A percentile compares a stretch with the other conserved stretches of the same genome.
phyloP scores from a whole-genome alignment of 1,140 invertebrate species.

The Bombus fervidus region DNA sequence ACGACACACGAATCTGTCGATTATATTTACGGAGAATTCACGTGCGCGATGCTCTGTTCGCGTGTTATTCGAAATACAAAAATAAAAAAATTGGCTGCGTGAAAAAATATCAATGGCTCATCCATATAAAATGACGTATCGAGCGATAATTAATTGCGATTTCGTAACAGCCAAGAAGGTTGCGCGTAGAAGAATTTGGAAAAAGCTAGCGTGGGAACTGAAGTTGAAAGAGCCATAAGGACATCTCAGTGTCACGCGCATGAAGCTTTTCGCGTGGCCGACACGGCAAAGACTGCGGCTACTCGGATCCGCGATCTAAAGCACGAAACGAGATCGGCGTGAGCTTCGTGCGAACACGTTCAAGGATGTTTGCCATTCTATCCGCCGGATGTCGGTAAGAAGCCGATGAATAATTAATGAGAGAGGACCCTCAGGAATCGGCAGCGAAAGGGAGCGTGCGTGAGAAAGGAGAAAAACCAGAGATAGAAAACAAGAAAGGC shows the following conservation, averaged over 20 bases:
- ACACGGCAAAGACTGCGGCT: background rate
- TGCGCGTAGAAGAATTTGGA: background rate
- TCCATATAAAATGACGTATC: too few species aligned
- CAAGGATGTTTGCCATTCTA: slow-evolving; percentile 42
- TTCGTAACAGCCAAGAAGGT: background rate
- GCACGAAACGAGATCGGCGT: slow-evolving; percentile 37
- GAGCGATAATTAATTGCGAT: too few species aligned
- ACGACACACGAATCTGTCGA: too few species aligned
- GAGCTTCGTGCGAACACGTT: slow-evolving; percentile 50
- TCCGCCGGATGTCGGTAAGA: slow-evolving; percentile 45
- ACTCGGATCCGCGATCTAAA: slow-evolving; percentile 20
- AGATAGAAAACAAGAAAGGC: slow-evolving; percentile 13
- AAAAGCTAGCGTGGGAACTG: slow-evolving; percentile 8
- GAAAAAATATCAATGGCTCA: too few species aligned
- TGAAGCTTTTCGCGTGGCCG: background rate
- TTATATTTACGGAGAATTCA: background rate
- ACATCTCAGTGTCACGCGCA: background rate
- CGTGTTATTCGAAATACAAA: background rate
- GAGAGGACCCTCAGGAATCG: slow-evolving; percentile 30
- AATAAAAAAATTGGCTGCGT: too few species aligned
- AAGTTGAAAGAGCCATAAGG: slow-evolving; percentile 29
- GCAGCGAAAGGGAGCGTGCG: slow-evolving; percentile 11
- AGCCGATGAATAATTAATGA: slow-evolving; percentile 66
- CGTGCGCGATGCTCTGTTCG: background rate
- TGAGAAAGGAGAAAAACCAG: slow-evolving; percentile 5